Percentiles rank a stretch among this genome's conserved stretches.
phyloP scores from a whole-genome alignment of 2,888 invertebrate genomes.

The Himalopsyche kuldschensis region DNA sequence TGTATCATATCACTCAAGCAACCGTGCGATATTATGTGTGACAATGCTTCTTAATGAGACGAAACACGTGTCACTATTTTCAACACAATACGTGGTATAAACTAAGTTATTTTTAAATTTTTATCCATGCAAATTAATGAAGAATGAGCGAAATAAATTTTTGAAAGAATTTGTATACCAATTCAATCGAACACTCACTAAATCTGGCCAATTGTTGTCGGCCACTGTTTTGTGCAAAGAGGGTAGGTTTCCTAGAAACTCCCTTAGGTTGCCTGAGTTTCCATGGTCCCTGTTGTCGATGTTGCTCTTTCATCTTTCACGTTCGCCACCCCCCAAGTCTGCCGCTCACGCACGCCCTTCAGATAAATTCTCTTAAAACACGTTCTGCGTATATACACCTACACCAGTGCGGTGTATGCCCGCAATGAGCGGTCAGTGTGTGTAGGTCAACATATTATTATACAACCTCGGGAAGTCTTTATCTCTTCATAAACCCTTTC shows the following conservation, averaged over 20 bases:
- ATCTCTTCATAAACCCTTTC: background rate
- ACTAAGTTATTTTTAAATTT: too few species aligned
- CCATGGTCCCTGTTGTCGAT: slow-evolving; percentile 37
- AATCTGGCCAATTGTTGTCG: background rate
- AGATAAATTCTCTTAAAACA: too few species aligned
- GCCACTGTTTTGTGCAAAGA: background rate
- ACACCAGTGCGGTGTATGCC: background rate
- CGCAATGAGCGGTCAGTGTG: slow-evolving; percentile 4
- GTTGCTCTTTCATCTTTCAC: slow-evolving; percentile 36
- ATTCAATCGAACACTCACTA: background rate
- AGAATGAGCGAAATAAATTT: too few species aligned
- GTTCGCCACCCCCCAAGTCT: background rate
- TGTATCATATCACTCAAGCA: too few species aligned
- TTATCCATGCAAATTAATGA: too few species aligned
- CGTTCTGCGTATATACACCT: background rate
- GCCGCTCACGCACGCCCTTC: too few species aligned
- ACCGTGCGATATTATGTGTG: too few species aligned
- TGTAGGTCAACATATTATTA: background rate
- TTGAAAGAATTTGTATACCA: too few species aligned
- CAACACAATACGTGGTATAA: too few species aligned
- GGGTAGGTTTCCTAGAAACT: background rate
- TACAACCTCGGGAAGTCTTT: background rate
- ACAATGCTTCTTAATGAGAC: too few species aligned
- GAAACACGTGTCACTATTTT: too few species aligned
- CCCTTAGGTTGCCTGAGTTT: slow-evolving; percentile 9